phyloP scores from a whole-genome alignment of 1,140 invertebrate genomes.

The Macrocentrus cingulum region DNA sequence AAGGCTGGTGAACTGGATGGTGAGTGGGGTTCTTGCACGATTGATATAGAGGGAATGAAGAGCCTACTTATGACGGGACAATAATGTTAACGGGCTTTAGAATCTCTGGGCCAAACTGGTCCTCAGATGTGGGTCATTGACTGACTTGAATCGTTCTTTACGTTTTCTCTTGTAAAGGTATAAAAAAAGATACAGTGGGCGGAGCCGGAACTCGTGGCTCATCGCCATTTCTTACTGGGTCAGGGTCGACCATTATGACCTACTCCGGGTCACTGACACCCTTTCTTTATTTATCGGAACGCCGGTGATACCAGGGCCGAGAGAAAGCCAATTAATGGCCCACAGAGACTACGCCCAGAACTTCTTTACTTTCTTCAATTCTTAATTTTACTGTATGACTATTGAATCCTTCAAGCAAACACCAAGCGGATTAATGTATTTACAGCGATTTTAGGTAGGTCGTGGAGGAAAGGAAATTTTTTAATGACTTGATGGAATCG shows the following conservation, averaged over 20 bases:
- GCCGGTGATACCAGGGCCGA: background rate
- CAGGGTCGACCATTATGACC: conserved; percentile 38
- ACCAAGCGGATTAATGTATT: background rate
- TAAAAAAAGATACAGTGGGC: background rate
- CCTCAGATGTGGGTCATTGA: conserved; percentile 46
- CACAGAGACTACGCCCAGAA: conserved; percentile 5
- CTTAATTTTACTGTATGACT: background rate
- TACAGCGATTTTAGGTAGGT: too few species aligned
- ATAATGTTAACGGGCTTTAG: conserved; percentile 46
- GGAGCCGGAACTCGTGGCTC: conserved; percentile 18
- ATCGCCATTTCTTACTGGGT: conserved; percentile 32
- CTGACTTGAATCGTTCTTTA: conserved; percentile 36
- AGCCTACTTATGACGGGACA: conserved; percentile 20
- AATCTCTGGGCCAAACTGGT: conserved; percentile 49
- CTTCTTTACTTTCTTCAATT: conserved; percentile 1
- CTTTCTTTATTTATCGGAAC: conserved; percentile 30
- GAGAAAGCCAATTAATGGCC: conserved; percentile 12
- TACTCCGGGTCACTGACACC: conserved; percentile 41
- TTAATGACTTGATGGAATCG: conserved; percentile 24
- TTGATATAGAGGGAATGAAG: conserved; percentile 2
- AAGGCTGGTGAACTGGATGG: conserved; percentile 30
- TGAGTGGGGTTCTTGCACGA: background rate
- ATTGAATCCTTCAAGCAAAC: too few species aligned
- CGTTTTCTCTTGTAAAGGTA: background rate
- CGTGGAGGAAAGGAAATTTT: too few species aligned